Evolutionary conservation across 1,140 invertebrate genomes (phyloP).

Genomic region (Megalopta genalis): DNA sequence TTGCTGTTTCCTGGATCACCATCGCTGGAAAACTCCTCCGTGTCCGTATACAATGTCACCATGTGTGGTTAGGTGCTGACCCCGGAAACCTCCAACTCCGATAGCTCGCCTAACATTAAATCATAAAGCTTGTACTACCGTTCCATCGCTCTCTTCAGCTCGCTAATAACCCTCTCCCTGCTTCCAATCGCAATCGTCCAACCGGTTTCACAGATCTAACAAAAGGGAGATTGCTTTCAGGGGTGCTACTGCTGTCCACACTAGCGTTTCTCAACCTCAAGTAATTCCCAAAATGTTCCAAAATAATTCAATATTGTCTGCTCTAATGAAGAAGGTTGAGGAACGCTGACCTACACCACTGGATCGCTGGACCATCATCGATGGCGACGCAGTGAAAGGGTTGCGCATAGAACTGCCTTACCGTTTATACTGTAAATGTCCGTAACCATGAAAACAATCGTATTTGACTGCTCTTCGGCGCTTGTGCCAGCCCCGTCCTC

Average conservation of each 20-base stretch:
- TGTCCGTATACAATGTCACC: constrained; percentile 66
- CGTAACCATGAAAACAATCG: constrained; percentile 67
- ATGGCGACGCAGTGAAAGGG: neutral
- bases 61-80: constrained; percentile 73
- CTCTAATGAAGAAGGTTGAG: too few relatives aligned
- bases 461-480: constrained; percentile 56
- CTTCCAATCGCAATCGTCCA: neutral
- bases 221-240: too few relatives aligned
- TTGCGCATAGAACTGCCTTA: constrained; percentile 48
- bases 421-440: constrained; percentile 76
- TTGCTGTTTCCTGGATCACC: constrained; percentile 56
- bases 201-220: too few relatives aligned
- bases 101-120: constrained; percentile 68
- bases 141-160: neutral
- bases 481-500: constrained; percentile 46
- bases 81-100: constrained; percentile 71
- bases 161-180: neutral
- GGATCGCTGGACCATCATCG: neutral
- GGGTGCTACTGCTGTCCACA: too few relatives aligned
- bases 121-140: neutral
- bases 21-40: constrained; percentile 61
- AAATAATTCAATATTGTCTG: too few relatives aligned
- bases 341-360: too few relatives aligned
- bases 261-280: too few relatives aligned
- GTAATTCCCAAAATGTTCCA: too few relatives aligned